These are phyloP conservation scores for Aegotheles bennettii DNA, from an alignment of 2,113 vertebrate genomes.

Conservation along the genomic window DNA sequence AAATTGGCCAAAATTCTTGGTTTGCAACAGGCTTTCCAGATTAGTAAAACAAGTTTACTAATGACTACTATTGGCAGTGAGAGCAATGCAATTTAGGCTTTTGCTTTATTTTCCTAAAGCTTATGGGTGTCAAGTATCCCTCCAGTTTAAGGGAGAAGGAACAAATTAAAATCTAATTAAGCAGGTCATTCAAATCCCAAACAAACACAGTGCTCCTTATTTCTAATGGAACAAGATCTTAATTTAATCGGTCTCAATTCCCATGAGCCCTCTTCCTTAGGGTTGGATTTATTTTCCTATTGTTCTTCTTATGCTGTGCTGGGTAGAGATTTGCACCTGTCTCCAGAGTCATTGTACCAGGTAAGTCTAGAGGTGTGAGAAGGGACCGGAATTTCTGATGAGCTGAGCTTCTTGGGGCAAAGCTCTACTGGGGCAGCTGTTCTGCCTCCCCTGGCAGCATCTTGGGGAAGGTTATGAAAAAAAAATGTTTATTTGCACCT, in stretches of 20 bases:
- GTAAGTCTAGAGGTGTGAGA: slow-evolving; percentile 45
- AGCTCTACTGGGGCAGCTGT: neutral
- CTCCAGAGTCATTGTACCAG: neutral
- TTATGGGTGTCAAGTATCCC: slow-evolving; percentile 25
- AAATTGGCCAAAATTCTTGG: slow-evolving; percentile 7
- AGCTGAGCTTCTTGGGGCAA: neutral
- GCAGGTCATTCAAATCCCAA: slow-evolving; percentile 62
- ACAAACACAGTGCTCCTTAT: slow-evolving; percentile 37
- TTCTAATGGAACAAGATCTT: slow-evolving; percentile 59
- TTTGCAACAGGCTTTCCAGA: neutral
- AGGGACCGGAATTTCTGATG: neutral
- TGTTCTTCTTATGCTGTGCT: slow-evolving; percentile 32
- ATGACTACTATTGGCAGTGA: neutral
- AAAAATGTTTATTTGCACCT: neutral
- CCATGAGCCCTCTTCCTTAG: slow-evolving; percentile 23
- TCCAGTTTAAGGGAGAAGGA: slow-evolving; percentile 24
- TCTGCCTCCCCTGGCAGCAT: neutral
- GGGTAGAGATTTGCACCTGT: slow-evolving; percentile 56
- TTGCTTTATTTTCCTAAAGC: neutral
- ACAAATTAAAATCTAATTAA: slow-evolving; percentile 64
- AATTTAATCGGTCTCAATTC: slow-evolving; percentile 27
- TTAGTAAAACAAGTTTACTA: neutral
- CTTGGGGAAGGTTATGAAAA: neutral
- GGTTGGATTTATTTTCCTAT: slow-evolving; percentile 51
- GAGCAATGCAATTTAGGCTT: neutral